These are phyloP conservation scores for Zaprionus capensis DNA, from an alignment of 1,140 invertebrate species.

Conservation along the genomic window DNA sequence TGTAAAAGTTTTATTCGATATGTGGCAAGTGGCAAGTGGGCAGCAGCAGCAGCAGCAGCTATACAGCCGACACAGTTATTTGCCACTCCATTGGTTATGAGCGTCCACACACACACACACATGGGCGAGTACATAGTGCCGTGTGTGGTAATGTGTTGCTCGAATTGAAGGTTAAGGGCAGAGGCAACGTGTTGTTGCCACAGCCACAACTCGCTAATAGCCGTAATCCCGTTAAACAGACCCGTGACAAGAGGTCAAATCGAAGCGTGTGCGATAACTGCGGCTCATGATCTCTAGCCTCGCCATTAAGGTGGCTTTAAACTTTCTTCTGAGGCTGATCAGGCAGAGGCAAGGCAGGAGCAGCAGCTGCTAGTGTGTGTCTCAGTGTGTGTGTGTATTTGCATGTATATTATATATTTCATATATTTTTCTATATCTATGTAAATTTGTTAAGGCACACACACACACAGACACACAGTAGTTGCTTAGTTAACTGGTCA, in stretches of 20 bases:
- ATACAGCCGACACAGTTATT: slow-evolving; percentile 71
- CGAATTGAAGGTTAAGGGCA: slow-evolving; percentile 32
- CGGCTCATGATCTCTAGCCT: neutral
- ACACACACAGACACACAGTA: neutral
- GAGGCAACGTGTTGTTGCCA: slow-evolving; percentile 6
- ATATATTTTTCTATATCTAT: neutral
- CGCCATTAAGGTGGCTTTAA: neutral
- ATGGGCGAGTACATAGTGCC: neutral
- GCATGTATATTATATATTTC: neutral
- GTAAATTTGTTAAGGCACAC: slow-evolving; percentile 2
- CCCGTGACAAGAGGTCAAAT: slow-evolving; percentile 14
- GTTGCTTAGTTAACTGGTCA: slow-evolving; percentile 8
- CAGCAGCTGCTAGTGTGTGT: neutral
- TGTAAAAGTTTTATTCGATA: slow-evolving; percentile 83
- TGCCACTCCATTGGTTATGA: slow-evolving; percentile 75
- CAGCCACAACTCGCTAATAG: slow-evolving; percentile 25
- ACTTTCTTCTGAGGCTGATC: neutral
- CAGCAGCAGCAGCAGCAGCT: slow-evolving; percentile 4
- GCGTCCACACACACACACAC: slow-evolving; percentile 26
- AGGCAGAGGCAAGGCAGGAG: neutral
- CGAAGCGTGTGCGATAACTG: neutral
- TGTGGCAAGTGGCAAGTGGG: slow-evolving; percentile 63
- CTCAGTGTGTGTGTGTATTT: neutral
- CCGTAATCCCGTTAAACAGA: slow-evolving; percentile 26
- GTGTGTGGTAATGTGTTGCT: slow-evolving; percentile 17